Evolutionary conservation across 2,113 vertebrate genomes (phyloP).

Genomic region (Ellobius talpinus): DNA sequence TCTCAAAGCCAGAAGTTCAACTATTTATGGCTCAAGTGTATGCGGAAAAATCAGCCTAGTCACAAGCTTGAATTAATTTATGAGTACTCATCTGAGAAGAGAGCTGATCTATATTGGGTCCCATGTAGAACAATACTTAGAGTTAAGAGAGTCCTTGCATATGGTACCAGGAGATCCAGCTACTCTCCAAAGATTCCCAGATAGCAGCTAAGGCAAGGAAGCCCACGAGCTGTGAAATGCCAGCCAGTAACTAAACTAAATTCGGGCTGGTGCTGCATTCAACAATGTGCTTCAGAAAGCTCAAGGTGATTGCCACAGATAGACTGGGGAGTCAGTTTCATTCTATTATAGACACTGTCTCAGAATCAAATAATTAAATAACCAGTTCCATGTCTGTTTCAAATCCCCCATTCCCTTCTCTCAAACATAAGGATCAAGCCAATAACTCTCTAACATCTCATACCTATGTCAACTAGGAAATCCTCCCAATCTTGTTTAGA

Average conservation of each 20-base stretch:
- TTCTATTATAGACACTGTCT: background rate
- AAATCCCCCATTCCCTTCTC: conserved; percentile 5
- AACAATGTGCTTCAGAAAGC: background rate
- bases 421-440: background rate
- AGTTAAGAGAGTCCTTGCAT: background rate
- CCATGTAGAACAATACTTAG: background rate
- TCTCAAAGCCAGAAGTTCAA: background rate
- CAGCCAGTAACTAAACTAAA: background rate
- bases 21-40: background rate
- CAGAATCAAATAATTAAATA: background rate
- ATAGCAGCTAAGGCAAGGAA: background rate
- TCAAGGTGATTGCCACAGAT: background rate
- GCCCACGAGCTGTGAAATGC: background rate
- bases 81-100: background rate
- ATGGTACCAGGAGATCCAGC: background rate
- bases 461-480: conserved; percentile 33
- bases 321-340: background rate
- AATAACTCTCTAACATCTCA: conserved; percentile 30
- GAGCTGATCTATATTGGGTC: background rate
- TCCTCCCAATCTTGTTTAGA: conserved; percentile 31
- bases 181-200: background rate
- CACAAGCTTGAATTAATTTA: background rate
- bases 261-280: background rate
- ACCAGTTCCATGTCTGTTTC: background rate
- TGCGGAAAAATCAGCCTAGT: background rate